phyloP scores from a whole-genome alignment of 2,113 vertebrate genomes.

The Leptodactylus fuscus region DNA sequence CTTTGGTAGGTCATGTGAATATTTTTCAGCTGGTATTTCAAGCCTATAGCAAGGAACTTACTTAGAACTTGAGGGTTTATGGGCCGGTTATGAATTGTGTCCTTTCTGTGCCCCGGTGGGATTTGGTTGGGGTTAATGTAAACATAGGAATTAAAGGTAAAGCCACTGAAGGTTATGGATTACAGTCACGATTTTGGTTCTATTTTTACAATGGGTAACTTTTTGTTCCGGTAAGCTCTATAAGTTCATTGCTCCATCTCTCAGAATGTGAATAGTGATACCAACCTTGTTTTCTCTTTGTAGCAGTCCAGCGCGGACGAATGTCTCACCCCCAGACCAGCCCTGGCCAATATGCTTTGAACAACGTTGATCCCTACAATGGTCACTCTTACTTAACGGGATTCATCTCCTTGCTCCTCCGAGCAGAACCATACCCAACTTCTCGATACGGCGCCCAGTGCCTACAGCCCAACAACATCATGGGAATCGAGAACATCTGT shows the following conservation, averaged over 20 bases:
- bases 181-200: neutral
- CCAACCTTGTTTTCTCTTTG: slow-evolving; percentile 6
- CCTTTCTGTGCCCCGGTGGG: neutral
- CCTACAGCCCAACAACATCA: slow-evolving; percentile 83
- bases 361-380: slow-evolving; percentile 79
- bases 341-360: slow-evolving; percentile 79
- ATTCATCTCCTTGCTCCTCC: slow-evolving; percentile 84
- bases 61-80: neutral
- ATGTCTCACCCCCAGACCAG: slow-evolving; percentile 79
- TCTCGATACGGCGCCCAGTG: slow-evolving; percentile 84
- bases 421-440: slow-evolving; percentile 85
- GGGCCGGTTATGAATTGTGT: neutral
- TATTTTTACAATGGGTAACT: neutral
- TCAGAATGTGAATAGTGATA: slow-evolving; percentile 15
- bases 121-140: neutral
- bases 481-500: slow-evolving; percentile 88
- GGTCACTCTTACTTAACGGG: slow-evolving; percentile 81
- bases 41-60: neutral
- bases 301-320: slow-evolving; percentile 85
- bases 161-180: neutral
- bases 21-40: neutral
- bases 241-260: neutral
- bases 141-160: neutral
- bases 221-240: neutral
- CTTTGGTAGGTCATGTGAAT: slow-evolving; percentile 33